Conservation (phyloP, 2,113 vertebrate genomes). For the Anarhynchus alexandrinus region DNA sequence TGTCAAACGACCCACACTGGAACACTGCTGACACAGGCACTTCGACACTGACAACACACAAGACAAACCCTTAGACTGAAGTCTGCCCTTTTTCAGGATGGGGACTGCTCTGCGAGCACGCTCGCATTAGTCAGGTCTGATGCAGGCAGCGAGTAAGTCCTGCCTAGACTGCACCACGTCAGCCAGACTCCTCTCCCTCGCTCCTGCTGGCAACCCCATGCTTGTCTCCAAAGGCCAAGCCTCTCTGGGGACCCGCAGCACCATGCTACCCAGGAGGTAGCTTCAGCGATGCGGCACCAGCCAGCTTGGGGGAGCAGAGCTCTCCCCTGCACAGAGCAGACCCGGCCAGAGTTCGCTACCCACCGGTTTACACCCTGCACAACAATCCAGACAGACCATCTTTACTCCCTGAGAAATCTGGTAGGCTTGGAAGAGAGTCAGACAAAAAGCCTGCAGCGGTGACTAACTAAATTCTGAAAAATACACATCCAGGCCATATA, state of each 20-base stretch:
- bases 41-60: neutral
- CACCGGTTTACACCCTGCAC: neutral
- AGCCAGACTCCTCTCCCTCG: neutral
- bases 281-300: neutral
- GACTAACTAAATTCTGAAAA: neutral
- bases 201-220: neutral
- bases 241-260: neutral
- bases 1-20: neutral
- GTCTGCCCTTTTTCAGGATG: neutral
- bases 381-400: neutral
- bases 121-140: neutral
- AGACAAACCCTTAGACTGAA: neutral
- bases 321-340: neutral
- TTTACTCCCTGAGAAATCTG: neutral
- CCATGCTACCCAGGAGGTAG: rapidly evolving
- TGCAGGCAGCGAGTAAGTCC: neutral
- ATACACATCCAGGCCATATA: neutral
- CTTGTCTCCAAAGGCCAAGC: neutral
- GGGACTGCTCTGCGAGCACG: rapidly evolving
- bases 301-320: rapidly evolving
- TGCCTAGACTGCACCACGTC: neutral
- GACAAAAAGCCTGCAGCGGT: neutral
- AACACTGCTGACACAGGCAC: neutral
- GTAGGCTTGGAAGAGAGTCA: neutral
- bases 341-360: neutral